Conservation (phyloP, 2,888 invertebrate species). For the Ceraclea dissimilis region DNA sequence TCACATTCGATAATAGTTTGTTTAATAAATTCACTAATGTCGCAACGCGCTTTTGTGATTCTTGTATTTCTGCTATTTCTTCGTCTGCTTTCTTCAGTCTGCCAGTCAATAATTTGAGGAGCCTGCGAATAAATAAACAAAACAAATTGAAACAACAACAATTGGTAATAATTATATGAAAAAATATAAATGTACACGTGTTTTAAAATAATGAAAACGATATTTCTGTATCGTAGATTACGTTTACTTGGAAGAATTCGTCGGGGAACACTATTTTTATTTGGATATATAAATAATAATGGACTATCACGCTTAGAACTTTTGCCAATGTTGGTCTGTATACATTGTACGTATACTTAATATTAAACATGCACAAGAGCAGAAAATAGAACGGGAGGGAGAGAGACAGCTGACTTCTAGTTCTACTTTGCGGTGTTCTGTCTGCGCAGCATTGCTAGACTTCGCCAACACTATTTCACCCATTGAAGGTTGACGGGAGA, state of each 20-base stretch:
- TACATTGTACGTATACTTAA: not conserved
- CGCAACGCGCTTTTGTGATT: conserved; percentile 62
- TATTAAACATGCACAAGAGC: conserved; percentile 19
- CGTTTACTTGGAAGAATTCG: conserved; percentile 10
- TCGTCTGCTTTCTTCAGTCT: conserved; percentile 66
- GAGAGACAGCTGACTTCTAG: not conserved
- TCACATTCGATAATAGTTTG: conserved; percentile 57
- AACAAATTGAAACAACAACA: conserved; percentile 8
- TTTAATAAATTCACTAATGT: conserved; percentile 61
- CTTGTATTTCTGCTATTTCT: conserved; percentile 70
- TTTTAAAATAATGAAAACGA: not conserved
- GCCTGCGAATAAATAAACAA: conserved; percentile 52
- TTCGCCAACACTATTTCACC: not conserved
- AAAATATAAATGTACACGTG: not conserved
- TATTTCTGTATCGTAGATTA: not conserved
- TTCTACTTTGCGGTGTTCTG: not conserved
- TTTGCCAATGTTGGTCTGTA: conserved; percentile 23
- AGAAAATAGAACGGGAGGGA: conserved; percentile 11
- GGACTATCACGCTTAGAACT: conserved; percentile 17
- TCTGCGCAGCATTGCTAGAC: too few species aligned
- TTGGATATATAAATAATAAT: conserved; percentile 22
- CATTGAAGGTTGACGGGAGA: conserved; percentile 27
- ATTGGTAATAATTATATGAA: not conserved
- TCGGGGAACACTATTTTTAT: conserved; percentile 21
- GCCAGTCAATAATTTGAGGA: conserved; percentile 69